Conservation (phyloP, 2,797 vertebrate genomes). For the Thamnophis elegans region DNA sequence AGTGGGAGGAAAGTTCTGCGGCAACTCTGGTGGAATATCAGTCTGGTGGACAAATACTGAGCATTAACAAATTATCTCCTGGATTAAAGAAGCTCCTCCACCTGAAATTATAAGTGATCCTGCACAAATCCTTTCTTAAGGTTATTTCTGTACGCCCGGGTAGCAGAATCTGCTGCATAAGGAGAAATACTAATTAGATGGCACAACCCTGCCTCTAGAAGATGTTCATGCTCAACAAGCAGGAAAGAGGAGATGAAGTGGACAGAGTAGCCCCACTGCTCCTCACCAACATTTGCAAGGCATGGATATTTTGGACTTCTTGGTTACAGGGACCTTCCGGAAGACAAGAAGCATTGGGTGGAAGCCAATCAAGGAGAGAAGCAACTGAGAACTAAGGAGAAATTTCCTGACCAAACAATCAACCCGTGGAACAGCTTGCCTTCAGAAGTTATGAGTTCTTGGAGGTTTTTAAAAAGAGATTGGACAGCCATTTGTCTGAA, state of each 20-base stretch:
- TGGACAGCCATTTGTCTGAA: not conserved
- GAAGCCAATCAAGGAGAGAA: not conserved
- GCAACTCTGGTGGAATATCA: not conserved
- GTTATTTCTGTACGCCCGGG: too few relatives aligned
- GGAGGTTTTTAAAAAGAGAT: not conserved
- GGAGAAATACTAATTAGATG: not conserved
- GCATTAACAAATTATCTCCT: not conserved
- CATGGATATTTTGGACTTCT: not conserved
- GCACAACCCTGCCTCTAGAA: too few relatives aligned
- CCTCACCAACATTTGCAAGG: not conserved
- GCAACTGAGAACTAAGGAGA: not conserved
- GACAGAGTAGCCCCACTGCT: not conserved
- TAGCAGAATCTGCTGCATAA: not conserved
- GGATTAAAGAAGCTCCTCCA: not conserved
- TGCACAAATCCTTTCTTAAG: not conserved
- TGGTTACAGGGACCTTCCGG: not conserved
- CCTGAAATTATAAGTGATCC: not conserved
- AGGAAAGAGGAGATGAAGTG: not conserved
- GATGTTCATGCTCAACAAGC: not conserved
- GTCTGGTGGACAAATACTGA: not conserved
- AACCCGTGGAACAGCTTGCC: too few relatives aligned
- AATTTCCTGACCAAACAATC: not conserved
- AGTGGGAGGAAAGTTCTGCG: not conserved
- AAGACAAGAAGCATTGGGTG: not conserved
- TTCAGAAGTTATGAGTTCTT: not conserved